These are phyloP conservation scores for Trichogramma pretiosum DNA, from an alignment of 1,140 invertebrate species.

Conservation along the genomic window DNA sequence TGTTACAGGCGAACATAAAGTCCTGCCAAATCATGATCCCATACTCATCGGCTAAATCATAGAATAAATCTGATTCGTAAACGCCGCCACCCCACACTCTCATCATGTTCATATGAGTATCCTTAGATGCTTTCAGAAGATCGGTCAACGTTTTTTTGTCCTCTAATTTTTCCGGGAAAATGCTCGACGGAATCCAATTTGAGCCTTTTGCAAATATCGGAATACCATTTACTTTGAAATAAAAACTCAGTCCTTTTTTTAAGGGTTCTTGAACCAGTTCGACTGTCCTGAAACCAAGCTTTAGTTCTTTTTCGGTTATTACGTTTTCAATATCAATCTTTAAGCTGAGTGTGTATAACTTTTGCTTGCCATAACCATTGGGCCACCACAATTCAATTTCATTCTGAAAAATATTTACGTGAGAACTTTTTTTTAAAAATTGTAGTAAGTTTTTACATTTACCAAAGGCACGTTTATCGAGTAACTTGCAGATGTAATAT, in stretches of 20 bases:
- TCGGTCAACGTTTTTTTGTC: constrained; percentile 42
- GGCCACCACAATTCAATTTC: constrained; percentile 81
- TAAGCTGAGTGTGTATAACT: constrained; percentile 63
- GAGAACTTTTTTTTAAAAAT: no score
- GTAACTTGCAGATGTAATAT: no score
- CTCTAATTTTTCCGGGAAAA: constrained; percentile 70
- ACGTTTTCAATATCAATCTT: constrained; percentile 36
- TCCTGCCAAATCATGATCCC: constrained; percentile 88
- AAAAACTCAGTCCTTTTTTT: constrained; percentile 71
- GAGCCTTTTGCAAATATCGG: constrained; percentile 94
- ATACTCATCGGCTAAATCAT: constrained; percentile 70
- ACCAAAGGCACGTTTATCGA: no score
- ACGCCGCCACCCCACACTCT: constrained; percentile 96
- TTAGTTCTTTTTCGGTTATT: constrained; percentile 29
- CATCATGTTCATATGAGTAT: constrained; percentile 87
- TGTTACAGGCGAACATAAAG: constrained; percentile 94
- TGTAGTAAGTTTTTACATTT: no score
- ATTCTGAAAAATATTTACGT: constrained; percentile 32
- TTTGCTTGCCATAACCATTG: constrained; percentile 80
- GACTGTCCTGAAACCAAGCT: constrained; percentile 80
- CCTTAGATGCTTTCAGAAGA: constrained; percentile 63
- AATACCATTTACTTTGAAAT: constrained; percentile 78
- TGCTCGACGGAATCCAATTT: constrained; percentile 88
- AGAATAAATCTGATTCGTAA: constrained; percentile 90
- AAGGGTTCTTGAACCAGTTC: constrained; percentile 65